A percentile compares a stretch with the other conserved stretches of the same genome.
phyloP scores from a whole-genome alignment of 2,797 vertebrate species.

The Pseudochaenichthys georgianus region DNA sequence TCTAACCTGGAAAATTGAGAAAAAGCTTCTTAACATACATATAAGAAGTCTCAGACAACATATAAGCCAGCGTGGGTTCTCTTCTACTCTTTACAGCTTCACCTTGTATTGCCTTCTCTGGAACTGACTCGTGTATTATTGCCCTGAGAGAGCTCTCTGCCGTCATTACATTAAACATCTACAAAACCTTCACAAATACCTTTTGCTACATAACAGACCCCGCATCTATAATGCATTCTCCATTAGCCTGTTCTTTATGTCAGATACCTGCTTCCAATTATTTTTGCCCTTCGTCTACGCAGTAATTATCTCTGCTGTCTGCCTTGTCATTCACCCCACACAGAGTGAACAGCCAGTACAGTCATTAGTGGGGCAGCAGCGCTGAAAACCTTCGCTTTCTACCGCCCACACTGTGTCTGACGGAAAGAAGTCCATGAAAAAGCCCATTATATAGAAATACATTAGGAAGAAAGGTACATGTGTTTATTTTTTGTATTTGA shows the following conservation, averaged over 20 bases:
- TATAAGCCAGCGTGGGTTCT: slow-evolving; percentile 49
- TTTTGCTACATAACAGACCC: slow-evolving; percentile 8
- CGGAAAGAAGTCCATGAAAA: slow-evolving; percentile 1
- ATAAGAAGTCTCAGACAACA: slow-evolving; percentile 30
- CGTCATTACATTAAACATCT: slow-evolving; percentile 55
- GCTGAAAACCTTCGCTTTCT: slow-evolving; percentile 46
- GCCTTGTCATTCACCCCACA: slow-evolving; percentile 49
- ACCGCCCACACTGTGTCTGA: slow-evolving; percentile 47
- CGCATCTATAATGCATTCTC: slow-evolving; percentile 23
- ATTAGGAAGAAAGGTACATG: background rate
- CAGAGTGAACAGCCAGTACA: slow-evolving; percentile 26
- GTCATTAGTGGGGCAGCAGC: slow-evolving; percentile 12
- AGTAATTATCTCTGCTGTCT: slow-evolving; percentile 46
- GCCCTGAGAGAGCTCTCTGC: slow-evolving; percentile 44
- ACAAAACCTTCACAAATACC: slow-evolving; percentile 41
- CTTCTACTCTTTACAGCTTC: slow-evolving; percentile 27
- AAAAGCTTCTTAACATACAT: slow-evolving; percentile 3
- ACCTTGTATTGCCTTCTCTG: slow-evolving; percentile 53
- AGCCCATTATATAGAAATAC: slow-evolving; percentile 25
- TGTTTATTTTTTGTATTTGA: background rate
- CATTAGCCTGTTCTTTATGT: slow-evolving; percentile 38
- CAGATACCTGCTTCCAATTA: slow-evolving; percentile 27
- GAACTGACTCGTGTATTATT: slow-evolving; percentile 67
- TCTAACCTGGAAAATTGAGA: slow-evolving; percentile 14
- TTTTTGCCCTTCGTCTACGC: slow-evolving; percentile 6